Evolutionary conservation across 2,888 invertebrate genomes (phyloP), one percentile per base, ranked within the genome.

Genomic region (Cerceris rybyensis): DNA sequence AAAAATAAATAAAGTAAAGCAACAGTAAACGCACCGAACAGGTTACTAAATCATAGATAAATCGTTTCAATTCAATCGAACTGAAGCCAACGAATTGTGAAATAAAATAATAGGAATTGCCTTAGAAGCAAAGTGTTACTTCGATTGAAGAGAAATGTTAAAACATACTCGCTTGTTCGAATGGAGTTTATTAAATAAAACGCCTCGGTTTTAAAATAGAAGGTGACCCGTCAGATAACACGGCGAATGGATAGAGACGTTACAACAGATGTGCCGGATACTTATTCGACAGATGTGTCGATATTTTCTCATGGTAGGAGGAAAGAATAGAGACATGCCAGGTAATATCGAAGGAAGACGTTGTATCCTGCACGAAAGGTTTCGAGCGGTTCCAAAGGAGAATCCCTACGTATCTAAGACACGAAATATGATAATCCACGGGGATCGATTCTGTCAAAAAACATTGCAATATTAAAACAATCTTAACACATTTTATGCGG

Each of bases 231-330:
- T 60, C 59, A 71, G 73, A 75, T 74, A 72, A 78, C 39, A 64
- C 46, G 52, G 49, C 39, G 69, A 70, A 78, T 64, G 78, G 75
- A 81, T 81, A 75, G 82, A 85, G 76, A 84, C 80, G 82, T 85
- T 78, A 86, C 85, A 83, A 83, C 89, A 90, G 88, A 90, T 90
- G 89, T 84, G 87, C 76, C 75, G 81, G 88, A 88, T 90, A 87
- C 88, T 85, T 88, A 88, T 88, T 89, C 88, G 90, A 89, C 89
- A 87, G 87, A 88, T 90, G 87, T 88, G 90, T 88, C 90, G 88
- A 90, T 90, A 90, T 89, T 87, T 87, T 84, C 75, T 69, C 78
- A 79, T 86, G 69, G 79, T 78, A 70, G 70, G 67, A 72, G 78
- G 65, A 74, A 50, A 65, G 74, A 42, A 59, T 66, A 79, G 82